Percentiles rank a stretch among this genome's conserved stretches.
Conservation (phyloP, 2,113 vertebrate species). For the Canis aureus region DNA sequence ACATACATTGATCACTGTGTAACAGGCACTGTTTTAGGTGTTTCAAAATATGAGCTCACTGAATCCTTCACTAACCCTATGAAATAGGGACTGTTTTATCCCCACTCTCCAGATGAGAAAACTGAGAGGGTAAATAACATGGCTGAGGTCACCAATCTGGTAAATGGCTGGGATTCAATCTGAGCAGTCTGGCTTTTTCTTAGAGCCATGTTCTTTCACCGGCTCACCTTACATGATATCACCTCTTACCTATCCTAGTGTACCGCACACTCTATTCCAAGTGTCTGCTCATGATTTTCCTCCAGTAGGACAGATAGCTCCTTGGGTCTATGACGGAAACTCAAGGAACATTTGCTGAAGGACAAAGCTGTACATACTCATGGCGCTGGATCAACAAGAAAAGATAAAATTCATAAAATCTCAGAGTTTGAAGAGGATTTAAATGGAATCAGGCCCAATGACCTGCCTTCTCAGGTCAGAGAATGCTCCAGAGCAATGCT, state of each 20-base stretch:
- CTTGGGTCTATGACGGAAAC: background rate
- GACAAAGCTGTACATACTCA: background rate
- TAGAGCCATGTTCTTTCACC: rapidly evolving
- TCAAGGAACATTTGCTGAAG: background rate
- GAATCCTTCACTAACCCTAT: background rate
- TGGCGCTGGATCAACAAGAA: background rate
- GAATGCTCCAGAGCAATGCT: background rate
- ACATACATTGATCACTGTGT: background rate
- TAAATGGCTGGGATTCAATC: background rate
- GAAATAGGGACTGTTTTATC: background rate
- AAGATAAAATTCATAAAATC: background rate
- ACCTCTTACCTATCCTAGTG: background rate
- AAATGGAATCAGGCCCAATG: background rate
- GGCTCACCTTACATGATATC: background rate
- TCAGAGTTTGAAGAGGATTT: background rate
- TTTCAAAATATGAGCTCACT: background rate
- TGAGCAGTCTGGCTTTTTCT: background rate
- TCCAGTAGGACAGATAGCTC: background rate
- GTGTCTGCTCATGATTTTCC: background rate
- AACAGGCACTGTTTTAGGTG: background rate
- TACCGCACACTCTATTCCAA: rapidly evolving
- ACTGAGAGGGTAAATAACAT: background rate
- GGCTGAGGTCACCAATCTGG: background rate
- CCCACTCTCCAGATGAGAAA: background rate
- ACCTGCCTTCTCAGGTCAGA: background rate